Evolutionary conservation across 2,888 invertebrate genomes (phyloP), one percentile per base, ranked within the genome.

Genomic region (Mesoligia furuncula): DNA sequence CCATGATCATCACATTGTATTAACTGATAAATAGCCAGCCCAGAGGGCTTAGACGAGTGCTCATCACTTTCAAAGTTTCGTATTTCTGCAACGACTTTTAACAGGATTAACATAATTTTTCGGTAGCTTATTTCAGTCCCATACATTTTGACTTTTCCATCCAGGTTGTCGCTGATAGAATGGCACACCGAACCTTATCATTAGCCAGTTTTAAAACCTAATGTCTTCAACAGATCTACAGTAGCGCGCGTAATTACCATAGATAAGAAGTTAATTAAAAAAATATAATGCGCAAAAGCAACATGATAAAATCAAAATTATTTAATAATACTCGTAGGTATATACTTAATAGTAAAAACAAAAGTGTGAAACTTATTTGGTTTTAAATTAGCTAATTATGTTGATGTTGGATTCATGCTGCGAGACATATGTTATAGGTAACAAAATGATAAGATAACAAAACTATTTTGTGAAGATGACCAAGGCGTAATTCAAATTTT

Each of bases 201-300:
- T n/a, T 20, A 11, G 17, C 17, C 39, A 20, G 11, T 57, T 57
- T 20, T 11, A 39, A 57, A 57, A 45, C 5, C 4, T 1, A 59
- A 72, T 54, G 15, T 39, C 31, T 69, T 61, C 11, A 42, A 66
- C 39, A 4, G 45, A 13, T 67, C 13, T 48, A 62, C 45, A 66
- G 42, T 42, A 67, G 27, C 36, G 36, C 42, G 45, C 39, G 24
- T 82, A 71, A 73, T 79, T 74, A 84, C 59, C 42, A 71, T 62
- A 76, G 85, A 84, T 84, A 85, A 81, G 36, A 61, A 31, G 27
- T 68, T 66, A 39, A 72, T 75, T 66, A 77, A 72, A 77, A 72
- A 84, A 85, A 67, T 77, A 17, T 79, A 67, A 73, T 74, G 86
- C 88, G 87, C 87, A 87, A 77, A 77, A 84, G 71, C 80, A 74